Base-by-base conservation (phyloP, 1,140 invertebrate genomes). In the Drosophila willistoni region DNA sequence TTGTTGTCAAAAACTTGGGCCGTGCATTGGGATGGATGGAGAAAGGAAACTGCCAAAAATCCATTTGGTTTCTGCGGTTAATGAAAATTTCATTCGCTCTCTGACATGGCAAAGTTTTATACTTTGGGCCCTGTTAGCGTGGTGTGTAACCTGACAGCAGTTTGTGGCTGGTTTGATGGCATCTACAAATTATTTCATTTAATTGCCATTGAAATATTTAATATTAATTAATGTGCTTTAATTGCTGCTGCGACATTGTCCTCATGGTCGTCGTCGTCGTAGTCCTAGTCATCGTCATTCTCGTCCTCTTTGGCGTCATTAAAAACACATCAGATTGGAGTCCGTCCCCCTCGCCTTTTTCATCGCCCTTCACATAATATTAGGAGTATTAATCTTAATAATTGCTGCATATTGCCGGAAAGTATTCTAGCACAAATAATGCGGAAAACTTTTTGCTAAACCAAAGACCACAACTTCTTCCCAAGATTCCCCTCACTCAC, bases 141-240 rank as follows among this genome's bases (percentile, higher is more conserved):
- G 14, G 55, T 29, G 22, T 41, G 44, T 47, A 41, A 47, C 62
- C 41, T 65, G 36, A 42, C 41, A 41, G 41, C 14, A 47, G 17
- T 75, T 69, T 86, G 79, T 54, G 77, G 81, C 54, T 60, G 68
- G 68, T 64, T 64, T 68, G 64, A 68, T 71, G 82, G 61, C 73
- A 66, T 77, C 68, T 63, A 64, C 62, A 68, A 80, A 78, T 80
- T 81, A 84, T 89, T 76, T 72, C 67, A 80, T 89, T 84, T 89
- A 89, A 89, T 79, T 89, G 84, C 77, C 71, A 72, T 73, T 89
- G 80, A 89, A 89, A 90, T 89, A 89, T 89, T 89, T 89, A 89
- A 90, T 84, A 89, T 89, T 89, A 89, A 89, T 89, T 89, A 87
- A 89, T 89, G 84, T 71, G 55, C 80, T 77, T 89, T 87, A 87